A percentile compares a stretch with the other conserved stretches of the same genome.
Evolutionary conservation across 1,140 invertebrate genomes (phyloP).

Genomic region (Theocolax elegans): DNA sequence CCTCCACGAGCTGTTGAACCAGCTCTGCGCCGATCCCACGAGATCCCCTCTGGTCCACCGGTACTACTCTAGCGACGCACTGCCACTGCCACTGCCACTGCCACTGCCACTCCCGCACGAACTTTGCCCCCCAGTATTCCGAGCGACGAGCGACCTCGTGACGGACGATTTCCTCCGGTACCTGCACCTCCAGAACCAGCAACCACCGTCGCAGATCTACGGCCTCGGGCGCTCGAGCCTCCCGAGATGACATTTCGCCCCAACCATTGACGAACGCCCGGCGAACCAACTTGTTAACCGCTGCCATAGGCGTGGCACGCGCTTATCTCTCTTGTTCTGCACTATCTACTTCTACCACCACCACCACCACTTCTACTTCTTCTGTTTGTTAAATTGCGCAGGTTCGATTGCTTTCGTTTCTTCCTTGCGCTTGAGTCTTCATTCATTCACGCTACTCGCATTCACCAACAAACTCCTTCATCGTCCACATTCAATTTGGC

Average conservation of each 20-base stretch:
- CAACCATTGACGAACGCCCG: slow-evolving; percentile 15
- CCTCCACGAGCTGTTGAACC: slow-evolving; percentile 37
- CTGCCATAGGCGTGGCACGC: slow-evolving; percentile 53
- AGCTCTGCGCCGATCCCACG: not conserved
- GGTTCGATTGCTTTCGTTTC: slow-evolving; percentile 68
- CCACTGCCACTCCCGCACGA: no score
- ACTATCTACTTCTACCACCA: slow-evolving; percentile 42
- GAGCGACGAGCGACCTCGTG: not conserved
- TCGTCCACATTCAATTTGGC: not conserved
- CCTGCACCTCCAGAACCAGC: slow-evolving; percentile 44
- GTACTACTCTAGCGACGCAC: slow-evolving; percentile 38
- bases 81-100: slow-evolving; percentile 14
- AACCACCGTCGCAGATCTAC: slow-evolving; percentile 55
- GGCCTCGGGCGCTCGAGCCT: slow-evolving; percentile 56
- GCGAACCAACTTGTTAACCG: slow-evolving; percentile 31
- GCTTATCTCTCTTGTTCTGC: slow-evolving; percentile 49
- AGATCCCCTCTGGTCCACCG: slow-evolving; percentile 45
- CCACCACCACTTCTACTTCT: slow-evolving; percentile 44
- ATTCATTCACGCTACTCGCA: no score
- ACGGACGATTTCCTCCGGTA: not conserved
- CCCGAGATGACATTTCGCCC: slow-evolving; percentile 58
- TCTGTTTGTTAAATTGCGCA: slow-evolving; percentile 61
- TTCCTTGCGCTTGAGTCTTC: slow-evolving; percentile 56
- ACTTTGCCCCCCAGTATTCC: no score
- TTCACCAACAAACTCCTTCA: not conserved